These are phyloP conservation scores for Hoplostethus atlanticus DNA, from an alignment of 2,797 vertebrate species.

Conservation along the genomic window DNA sequence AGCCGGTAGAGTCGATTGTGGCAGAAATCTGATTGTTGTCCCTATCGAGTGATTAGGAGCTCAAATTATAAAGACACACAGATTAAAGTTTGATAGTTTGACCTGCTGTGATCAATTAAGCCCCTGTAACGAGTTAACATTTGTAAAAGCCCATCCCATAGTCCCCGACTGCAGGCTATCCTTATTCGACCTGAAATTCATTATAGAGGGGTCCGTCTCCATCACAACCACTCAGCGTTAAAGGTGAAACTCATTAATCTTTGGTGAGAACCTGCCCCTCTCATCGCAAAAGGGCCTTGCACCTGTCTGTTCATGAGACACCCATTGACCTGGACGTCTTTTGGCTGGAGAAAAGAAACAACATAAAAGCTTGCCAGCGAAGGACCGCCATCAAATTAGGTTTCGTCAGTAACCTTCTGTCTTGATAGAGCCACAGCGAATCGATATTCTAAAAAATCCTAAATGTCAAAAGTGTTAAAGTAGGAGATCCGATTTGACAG, in stretches of 20 bases:
- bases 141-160: conserved; percentile 72
- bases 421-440: neutral
- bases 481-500: neutral
- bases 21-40: neutral
- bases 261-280: conserved; percentile 29
- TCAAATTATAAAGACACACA: conserved; percentile 2
- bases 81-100: conserved; percentile 12
- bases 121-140: conserved; percentile 56
- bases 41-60: neutral
- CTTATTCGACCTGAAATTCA: conserved; percentile 69
- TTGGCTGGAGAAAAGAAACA: neutral
- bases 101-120: conserved; percentile 53
- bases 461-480: neutral
- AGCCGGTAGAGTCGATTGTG: neutral
- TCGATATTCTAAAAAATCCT: neutral
- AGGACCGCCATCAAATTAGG: neutral
- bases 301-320: conserved; percentile 19
- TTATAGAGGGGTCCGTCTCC: conserved; percentile 74
- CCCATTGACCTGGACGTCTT: neutral
- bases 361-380: neutral
- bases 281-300: conserved; percentile 10
- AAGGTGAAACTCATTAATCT: conserved; percentile 75
- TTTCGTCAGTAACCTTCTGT: neutral
- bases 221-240: conserved; percentile 48
- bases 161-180: conserved; percentile 60